A percentile compares a stretch with the other conserved stretches of the same genome.
Conservation (phyloP, 1,140 invertebrate genomes). For the Palaemon carinicauda region DNA sequence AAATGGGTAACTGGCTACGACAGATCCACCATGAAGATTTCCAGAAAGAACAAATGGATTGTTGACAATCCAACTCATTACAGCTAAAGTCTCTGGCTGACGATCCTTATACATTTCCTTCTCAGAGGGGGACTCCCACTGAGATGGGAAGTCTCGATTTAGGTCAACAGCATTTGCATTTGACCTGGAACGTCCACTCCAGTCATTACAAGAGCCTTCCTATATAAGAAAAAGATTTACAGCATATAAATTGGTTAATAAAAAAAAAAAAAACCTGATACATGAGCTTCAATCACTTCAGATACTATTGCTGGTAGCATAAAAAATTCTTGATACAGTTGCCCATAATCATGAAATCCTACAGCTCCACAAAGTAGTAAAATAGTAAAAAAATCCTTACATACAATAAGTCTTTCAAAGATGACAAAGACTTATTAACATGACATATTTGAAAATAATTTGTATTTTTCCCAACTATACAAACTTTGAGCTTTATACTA, state of each 20-base stretch:
- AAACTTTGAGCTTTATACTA: no score
- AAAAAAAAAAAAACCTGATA: no score
- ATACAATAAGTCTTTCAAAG: no score
- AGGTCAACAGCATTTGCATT: conserved; percentile 84
- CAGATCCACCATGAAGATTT: conserved; percentile 89
- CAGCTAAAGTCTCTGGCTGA: conserved; percentile 89
- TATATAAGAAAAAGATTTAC: conserved; percentile 64
- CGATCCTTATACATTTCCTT: conserved; percentile 63
- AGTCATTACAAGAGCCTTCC: conserved; percentile 82
- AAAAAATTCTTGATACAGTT: no score
- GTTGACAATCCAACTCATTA: conserved; percentile 87
- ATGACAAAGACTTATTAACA: no score
- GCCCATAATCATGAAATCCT: no score
- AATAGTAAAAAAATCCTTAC: no score
- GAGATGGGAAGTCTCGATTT: conserved; percentile 83
- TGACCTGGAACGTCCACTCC: conserved; percentile 73
- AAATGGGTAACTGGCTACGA: conserved; percentile 91
- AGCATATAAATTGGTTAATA: no score
- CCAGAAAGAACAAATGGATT: conserved; percentile 90
- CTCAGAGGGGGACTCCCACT: conserved; percentile 34
- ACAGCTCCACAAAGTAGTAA: no score
- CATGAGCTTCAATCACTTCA: neutral
- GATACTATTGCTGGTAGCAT: no score
- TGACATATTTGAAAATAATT: no score
- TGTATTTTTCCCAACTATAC: no score